phyloP scores from a whole-genome alignment of 2,797 vertebrate genomes.

The Artibeus jamaicensis region DNA sequence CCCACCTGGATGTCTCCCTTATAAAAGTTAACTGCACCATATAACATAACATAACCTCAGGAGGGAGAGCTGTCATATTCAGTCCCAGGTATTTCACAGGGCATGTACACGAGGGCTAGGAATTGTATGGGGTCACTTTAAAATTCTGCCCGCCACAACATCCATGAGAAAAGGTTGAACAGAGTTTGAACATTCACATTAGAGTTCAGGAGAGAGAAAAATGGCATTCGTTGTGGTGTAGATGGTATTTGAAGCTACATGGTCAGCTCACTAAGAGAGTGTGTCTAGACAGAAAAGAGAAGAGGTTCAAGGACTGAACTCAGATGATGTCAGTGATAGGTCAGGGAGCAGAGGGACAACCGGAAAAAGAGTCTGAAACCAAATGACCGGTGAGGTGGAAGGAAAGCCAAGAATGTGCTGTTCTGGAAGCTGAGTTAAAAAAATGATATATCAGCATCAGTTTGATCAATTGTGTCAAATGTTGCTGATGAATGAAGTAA shows the following conservation, averaged over 20 bases:
- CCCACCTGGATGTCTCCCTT: not conserved
- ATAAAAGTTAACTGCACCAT: not conserved
- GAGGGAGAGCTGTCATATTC: not conserved
- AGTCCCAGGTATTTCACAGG: not conserved
- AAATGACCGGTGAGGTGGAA: not conserved
- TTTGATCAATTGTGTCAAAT: not conserved
- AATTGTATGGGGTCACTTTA: not conserved
- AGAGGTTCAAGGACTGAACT: not conserved
- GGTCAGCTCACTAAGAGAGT: not conserved
- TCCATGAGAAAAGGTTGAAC: not conserved
- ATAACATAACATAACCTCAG: not conserved
- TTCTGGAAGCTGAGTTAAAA: not conserved
- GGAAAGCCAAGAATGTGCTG: not conserved
- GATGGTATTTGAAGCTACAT: not conserved
- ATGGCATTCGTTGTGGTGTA: not conserved
- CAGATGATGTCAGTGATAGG: not conserved
- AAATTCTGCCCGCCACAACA: not conserved
- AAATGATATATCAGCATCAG: not conserved
- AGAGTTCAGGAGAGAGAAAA: not conserved
- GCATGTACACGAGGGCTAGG: not conserved
- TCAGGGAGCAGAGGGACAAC: not conserved
- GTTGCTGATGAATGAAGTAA: not conserved
- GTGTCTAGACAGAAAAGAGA: not conserved
- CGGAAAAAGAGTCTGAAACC: not conserved
- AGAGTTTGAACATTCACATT: not conserved